Conservation (phyloP, 2,888 invertebrate species). For the Conomelus anceps region DNA sequence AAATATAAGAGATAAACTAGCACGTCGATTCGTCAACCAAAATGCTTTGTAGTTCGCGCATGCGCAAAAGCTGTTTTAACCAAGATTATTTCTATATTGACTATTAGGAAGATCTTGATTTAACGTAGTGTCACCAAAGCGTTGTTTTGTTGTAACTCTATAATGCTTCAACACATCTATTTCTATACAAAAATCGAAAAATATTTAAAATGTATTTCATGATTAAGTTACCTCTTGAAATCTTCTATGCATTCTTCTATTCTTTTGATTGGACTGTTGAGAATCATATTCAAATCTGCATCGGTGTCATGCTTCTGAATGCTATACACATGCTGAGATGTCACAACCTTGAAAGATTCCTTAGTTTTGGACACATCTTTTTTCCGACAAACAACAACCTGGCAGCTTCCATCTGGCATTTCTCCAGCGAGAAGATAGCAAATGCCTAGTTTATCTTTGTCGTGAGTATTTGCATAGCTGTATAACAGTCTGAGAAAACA, state of each 20-base stretch:
- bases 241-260: not conserved
- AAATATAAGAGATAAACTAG: too few relatives aligned
- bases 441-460: not conserved
- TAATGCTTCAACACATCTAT: too few relatives aligned
- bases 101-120: too few relatives aligned
- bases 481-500: not conserved
- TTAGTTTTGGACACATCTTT: not conserved
- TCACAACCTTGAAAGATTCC: not conserved
- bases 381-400: not conserved
- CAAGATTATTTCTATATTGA: too few relatives aligned
- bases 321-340: conserved; percentile 6
- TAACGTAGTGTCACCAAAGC: too few relatives aligned
- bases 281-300: not conserved
- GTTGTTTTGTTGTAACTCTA: too few relatives aligned
- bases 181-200: too few relatives aligned
- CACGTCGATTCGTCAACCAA: too few relatives aligned
- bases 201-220: too few relatives aligned
- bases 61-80: too few relatives aligned
- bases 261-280: not conserved
- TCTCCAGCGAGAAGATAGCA: not conserved
- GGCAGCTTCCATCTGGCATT: not conserved
- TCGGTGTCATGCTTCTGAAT: not conserved
- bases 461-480: not conserved
- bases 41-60: too few relatives aligned
- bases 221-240: not conserved